Percentiles rank a stretch among this genome's conserved stretches.
phyloP scores from a whole-genome alignment of 1,140 invertebrate genomes.

The Diorhabda carinulata region DNA sequence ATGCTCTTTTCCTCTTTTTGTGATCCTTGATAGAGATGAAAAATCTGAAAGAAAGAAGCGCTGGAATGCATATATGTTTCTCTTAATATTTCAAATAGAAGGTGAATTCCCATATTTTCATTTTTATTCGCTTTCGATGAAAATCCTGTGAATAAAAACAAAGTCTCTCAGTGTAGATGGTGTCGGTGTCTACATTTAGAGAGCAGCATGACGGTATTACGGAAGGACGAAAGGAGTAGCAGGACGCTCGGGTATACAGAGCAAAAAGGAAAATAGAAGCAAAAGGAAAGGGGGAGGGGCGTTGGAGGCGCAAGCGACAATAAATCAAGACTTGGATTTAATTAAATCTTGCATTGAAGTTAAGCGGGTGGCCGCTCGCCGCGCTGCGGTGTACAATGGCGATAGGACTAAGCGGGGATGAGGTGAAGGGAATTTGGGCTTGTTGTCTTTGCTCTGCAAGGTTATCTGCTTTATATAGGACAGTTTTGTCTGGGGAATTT shows the following conservation, averaged over 20 bases:
- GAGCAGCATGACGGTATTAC: neutral
- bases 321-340: slow-evolving; percentile 59
- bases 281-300: slow-evolving; percentile 26
- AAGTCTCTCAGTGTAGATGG: too few species aligned
- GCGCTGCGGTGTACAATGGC: slow-evolving; percentile 46
- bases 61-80: too few species aligned
- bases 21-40: too few species aligned
- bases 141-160: too few species aligned
- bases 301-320: slow-evolving; percentile 48
- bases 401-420: slow-evolving; percentile 34
- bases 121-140: too few species aligned
- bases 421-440: slow-evolving; percentile 8
- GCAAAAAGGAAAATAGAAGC: slow-evolving; percentile 29
- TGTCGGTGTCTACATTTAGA: too few species aligned
- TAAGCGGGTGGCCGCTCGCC: slow-evolving; percentile 49
- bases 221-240: slow-evolving; percentile 1
- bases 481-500: too few species aligned
- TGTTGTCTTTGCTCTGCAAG: slow-evolving; percentile 15
- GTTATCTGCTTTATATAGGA: slow-evolving; percentile 14
- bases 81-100: too few species aligned
- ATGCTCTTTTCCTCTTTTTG: too few species aligned
- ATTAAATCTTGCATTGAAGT: slow-evolving; percentile 54
- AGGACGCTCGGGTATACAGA: slow-evolving; percentile 14
- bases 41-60: too few species aligned
- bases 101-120: too few species aligned